These are phyloP conservation scores for Sphenopsis melanotis DNA, from an alignment of 2,797 vertebrate genomes.

Conservation along the genomic window DNA sequence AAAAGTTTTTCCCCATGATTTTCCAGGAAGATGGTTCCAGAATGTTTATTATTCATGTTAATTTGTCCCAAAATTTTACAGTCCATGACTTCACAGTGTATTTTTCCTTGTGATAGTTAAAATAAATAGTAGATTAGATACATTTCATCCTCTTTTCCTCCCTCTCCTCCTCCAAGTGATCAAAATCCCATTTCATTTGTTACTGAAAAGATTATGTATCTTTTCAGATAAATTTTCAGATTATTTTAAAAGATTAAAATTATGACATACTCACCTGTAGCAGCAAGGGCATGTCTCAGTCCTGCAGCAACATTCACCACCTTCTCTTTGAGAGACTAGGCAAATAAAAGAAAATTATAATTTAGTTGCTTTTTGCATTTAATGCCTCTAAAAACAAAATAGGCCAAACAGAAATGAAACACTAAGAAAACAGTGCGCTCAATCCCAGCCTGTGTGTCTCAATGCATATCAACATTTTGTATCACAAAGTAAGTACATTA, in stretches of 20 bases:
- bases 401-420: neutral
- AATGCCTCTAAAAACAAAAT: neutral
- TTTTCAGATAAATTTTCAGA: neutral
- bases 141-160: neutral
- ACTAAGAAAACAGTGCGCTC: accelerated
- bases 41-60: neutral
- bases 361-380: neutral
- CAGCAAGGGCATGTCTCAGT: conserved; percentile 87
- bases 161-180: neutral
- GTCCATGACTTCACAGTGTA: neutral
- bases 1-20: neutral
- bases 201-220: neutral
- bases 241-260: neutral
- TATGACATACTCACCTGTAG: conserved; percentile 77
- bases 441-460: neutral
- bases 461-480: neutral
- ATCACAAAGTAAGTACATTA: neutral
- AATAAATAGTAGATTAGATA: neutral
- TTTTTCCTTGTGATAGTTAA: neutral
- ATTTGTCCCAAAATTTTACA: neutral
- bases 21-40: neutral
- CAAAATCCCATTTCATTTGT: neutral
- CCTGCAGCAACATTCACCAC: conserved; percentile 85
- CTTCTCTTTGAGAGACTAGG: conserved; percentile 79
- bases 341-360: neutral